These are phyloP conservation scores for Cairina moschata DNA, from an alignment of 2,113 vertebrate genomes.

Conservation along the genomic window DNA sequence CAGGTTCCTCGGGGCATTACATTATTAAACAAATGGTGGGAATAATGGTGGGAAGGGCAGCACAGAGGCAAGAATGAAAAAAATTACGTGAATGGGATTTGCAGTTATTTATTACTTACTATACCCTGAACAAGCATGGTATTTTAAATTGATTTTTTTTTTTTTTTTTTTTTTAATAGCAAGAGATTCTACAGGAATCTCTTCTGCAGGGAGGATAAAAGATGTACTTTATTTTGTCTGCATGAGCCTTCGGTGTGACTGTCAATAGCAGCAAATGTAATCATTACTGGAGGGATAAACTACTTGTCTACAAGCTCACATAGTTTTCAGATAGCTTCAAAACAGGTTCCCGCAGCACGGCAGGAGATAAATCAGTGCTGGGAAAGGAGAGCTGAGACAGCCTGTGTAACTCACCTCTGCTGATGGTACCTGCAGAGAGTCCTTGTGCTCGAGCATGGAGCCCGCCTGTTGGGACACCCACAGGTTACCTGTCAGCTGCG, in stretches of 20 bases:
- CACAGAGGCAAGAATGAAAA: background rate
- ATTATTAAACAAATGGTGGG: background rate
- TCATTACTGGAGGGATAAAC: slow-evolving; percentile 17
- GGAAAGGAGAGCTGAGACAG: background rate
- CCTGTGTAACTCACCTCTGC: background rate
- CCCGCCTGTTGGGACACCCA: accelerated
- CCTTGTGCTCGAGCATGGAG: accelerated
- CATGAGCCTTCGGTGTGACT: background rate
- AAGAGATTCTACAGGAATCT: background rate
- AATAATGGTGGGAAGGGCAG: background rate
- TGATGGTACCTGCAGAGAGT: background rate
- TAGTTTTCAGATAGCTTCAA: slow-evolving; percentile 27
- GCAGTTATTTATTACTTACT: slow-evolving; percentile 18
- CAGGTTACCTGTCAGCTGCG: background rate
- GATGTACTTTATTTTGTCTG: background rate
- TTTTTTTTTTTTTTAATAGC: background rate
- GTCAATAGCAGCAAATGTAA: background rate
- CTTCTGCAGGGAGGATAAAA: background rate
- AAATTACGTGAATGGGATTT: background rate
- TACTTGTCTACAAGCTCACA: background rate
- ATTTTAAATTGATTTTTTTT: background rate
- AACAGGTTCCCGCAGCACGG: background rate
- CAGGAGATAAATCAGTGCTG: background rate
- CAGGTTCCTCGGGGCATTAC: background rate
- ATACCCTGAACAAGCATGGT: background rate